Conservation (phyloP, 2,888 invertebrate genomes). For the Conus canariensis region DNA sequence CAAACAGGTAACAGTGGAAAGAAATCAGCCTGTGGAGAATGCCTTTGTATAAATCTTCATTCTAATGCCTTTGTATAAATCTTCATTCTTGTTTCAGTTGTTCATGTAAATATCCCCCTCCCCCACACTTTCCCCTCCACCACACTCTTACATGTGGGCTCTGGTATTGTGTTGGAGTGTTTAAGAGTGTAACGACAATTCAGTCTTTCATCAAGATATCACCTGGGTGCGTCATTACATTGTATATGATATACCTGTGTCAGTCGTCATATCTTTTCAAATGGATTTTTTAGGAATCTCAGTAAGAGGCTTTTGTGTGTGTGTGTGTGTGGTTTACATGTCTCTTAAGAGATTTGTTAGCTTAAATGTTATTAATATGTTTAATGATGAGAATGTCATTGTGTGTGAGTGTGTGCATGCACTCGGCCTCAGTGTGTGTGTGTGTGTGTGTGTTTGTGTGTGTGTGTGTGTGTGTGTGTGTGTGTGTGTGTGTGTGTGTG, state of each 20-base stretch:
- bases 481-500: too few species aligned
- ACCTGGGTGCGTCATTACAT: not conserved
- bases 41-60: too few species aligned
- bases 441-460: not conserved
- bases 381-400: not conserved
- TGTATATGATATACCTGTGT: not conserved
- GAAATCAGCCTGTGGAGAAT: too few species aligned
- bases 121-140: too few species aligned
- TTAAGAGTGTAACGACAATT: not conserved
- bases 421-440: not conserved
- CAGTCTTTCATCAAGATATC: slow-evolving; percentile 20
- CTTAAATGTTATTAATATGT: not conserved
- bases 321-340: not conserved
- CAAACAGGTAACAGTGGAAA: too few species aligned
- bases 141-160: not conserved
- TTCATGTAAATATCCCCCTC: too few species aligned
- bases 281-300: slow-evolving; percentile 12
- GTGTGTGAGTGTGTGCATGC: not conserved
- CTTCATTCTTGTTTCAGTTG: too few species aligned
- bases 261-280: not conserved
- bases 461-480: not conserved
- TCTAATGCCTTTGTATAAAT: too few species aligned
- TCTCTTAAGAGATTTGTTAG: not conserved
- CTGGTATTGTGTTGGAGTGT: not conserved
- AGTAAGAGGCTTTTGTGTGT: not conserved